phyloP scores from a whole-genome alignment of 2,113 vertebrate species.

The Furnarius figulus region DNA sequence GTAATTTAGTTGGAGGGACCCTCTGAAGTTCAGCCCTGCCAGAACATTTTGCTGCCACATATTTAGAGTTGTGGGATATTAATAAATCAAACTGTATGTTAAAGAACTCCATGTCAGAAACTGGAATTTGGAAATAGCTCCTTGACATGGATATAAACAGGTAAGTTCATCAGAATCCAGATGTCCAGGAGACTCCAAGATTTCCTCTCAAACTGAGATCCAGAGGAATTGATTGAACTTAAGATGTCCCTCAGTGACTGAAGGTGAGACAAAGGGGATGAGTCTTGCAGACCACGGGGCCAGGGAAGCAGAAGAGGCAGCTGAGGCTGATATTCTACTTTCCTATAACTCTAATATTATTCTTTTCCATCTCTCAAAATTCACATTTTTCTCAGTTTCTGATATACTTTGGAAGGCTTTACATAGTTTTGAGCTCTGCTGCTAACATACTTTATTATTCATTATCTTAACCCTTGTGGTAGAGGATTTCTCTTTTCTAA shows the following conservation, averaged over 20 bases:
- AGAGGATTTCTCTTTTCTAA: neutral
- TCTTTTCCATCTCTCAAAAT: neutral
- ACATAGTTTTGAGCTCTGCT: neutral
- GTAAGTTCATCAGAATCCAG: neutral
- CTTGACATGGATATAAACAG: neutral
- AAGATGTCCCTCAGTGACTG: neutral
- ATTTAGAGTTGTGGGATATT: neutral
- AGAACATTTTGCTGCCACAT: fast-evolving
- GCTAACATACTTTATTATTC: neutral
- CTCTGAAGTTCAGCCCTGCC: neutral
- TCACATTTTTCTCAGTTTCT: neutral
- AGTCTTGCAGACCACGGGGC: neutral
- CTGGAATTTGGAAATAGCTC: neutral
- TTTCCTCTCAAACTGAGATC: neutral
- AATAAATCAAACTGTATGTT: neutral
- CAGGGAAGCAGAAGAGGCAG: neutral
- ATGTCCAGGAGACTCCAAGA: neutral
- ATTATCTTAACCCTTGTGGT: neutral
- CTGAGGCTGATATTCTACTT: neutral
- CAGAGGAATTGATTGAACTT: neutral
- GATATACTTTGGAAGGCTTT: neutral
- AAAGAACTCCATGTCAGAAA: fast-evolving
- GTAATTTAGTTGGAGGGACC: neutral
- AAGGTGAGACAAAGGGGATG: neutral
- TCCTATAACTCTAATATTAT: neutral